Base-by-base conservation (phyloP, 2,888 invertebrate species). In the Acronicta leporina region DNA sequence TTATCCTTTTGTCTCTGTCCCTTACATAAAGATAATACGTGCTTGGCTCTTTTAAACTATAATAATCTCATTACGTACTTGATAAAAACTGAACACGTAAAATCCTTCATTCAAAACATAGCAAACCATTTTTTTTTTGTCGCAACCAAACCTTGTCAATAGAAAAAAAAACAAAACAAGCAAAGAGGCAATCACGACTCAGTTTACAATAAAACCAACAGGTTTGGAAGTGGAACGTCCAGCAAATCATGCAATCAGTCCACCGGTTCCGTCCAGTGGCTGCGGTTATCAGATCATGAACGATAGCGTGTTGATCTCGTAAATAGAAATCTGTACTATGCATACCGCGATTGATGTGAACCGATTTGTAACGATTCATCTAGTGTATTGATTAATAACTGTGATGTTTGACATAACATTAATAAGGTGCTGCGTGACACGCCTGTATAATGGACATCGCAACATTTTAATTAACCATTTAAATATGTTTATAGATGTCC, bases 221-320 rank as follows among this genome's bases (percentile, higher is more conserved):
- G 57, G 54, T 67, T 62, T 52, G 42, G 61, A 69, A 80, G 65
- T 78, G 46, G 68, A 51, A 48, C 75, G 51, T 46, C 58, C 50
- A 68, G 48, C 48, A 64, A 63, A 68, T 73, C 68, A 77, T 72
- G 73, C 71, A 80, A 79, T 73, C 62, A 77, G 77, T 62, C 56
- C 73, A 61, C 61, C 42, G 76, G 75, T 80, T 80, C 77, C 75
- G 68, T 55, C 68, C 68, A 50, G 68, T 62, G 75, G 61, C 51
- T 67, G 52, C 51, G 72, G 63, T 82, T 84, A 88, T 87, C 81
- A 88, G 88, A 86, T 84, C 87, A 86, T 87, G 84, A 87, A 84
- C 57, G 60, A 80, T 86, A 77, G 87, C 87, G 84, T 87, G 85
- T 48, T 58, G 57, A 55, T 67, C 68, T 64, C 63, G 62, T 63